These are phyloP conservation scores for Pantherophis vulpinus DNA, from an alignment of 2,797 vertebrate genomes.

Conservation along the genomic window DNA sequence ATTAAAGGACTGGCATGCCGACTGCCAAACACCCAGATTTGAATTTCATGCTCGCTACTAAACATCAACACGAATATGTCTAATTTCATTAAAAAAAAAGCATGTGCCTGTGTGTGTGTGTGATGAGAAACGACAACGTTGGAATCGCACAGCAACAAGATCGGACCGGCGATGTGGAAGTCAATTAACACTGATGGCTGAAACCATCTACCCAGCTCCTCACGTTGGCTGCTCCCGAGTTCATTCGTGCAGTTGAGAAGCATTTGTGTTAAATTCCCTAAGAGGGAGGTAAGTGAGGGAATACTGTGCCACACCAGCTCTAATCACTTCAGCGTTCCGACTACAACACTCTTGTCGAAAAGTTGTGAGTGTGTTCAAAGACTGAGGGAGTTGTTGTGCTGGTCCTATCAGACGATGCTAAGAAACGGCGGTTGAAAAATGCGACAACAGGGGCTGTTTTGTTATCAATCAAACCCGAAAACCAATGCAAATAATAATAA, in stretches of 20 bases:
- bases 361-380: neutral
- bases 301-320: neutral
- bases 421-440: neutral
- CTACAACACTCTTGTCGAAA: neutral
- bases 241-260: neutral
- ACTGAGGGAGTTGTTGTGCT: neutral
- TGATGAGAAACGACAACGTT: neutral
- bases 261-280: neutral
- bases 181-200: neutral
- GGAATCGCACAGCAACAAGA: neutral
- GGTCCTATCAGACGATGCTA: neutral
- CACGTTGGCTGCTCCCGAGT: neutral
- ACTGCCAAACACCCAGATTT: constrained; percentile 76
- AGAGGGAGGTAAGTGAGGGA: too few relatives aligned
- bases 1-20: constrained; percentile 72
- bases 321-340: neutral
- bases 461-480: neutral
- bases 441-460: neutral
- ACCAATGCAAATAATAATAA: neutral
- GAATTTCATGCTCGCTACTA: constrained; percentile 79
- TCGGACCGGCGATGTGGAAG: neutral
- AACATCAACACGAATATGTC: constrained; percentile 81
- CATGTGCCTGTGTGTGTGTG: neutral
- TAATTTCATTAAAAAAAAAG: constrained; percentile 78
- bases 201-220: too few relatives aligned